A percentile compares a stretch with the other conserved stretches of the same genome.
These are phyloP conservation scores for Kryphioiulus occultus DNA, from an alignment of 2,888 invertebrate genomes.

Conservation along the genomic window DNA sequence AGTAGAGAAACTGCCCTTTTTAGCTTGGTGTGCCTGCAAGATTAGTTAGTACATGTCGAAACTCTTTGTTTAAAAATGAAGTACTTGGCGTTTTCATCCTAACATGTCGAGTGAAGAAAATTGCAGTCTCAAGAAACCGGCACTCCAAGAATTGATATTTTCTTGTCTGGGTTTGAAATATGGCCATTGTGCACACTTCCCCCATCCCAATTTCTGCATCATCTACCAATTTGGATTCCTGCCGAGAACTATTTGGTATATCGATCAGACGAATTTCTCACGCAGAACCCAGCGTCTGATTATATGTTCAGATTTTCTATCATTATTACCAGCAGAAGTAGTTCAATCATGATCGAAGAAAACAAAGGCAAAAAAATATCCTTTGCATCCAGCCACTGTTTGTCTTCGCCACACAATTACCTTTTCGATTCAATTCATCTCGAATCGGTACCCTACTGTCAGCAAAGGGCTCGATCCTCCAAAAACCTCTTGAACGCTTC, in stretches of 20 bases:
- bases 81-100: not conserved
- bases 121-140: not conserved
- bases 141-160: not conserved
- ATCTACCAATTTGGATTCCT: slow-evolving; percentile 5
- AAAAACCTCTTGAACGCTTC: too few relatives aligned
- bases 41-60: not conserved
- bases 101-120: not conserved
- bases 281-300: not conserved
- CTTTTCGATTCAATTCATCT: not conserved
- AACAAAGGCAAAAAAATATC: not conserved
- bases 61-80: not conserved
- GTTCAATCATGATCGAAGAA: slow-evolving; percentile 5
- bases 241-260: slow-evolving; percentile 5
- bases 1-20: not conserved
- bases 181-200: not conserved
- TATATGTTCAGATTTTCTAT: not conserved
- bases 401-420: not conserved
- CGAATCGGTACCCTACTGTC: too few relatives aligned
- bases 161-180: not conserved
- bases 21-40: not conserved
- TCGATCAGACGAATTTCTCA: slow-evolving; percentile 5
- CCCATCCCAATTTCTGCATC: not conserved
- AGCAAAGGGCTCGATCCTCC: too few relatives aligned
- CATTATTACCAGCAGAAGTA: not conserved
- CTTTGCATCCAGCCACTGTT: not conserved